Base-by-base conservation (phyloP, 2,888 invertebrate species). In the Amphipyra tragopoginis region DNA sequence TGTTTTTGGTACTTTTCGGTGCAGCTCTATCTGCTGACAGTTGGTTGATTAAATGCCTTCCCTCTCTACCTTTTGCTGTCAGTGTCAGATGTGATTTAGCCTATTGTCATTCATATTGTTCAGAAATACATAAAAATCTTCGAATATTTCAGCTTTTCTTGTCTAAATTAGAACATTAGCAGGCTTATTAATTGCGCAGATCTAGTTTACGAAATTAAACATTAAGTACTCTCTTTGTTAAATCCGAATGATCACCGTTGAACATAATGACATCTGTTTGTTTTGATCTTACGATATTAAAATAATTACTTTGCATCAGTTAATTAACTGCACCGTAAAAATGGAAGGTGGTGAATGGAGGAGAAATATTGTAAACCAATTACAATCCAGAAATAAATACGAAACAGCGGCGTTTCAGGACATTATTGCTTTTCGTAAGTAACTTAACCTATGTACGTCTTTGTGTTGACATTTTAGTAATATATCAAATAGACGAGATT, bases 371-470 rank as follows among this genome's bases (percentile, higher is more conserved):
- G 93, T 97, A 79, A 93, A 92, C 80, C 96, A 97, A 85, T 88
- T 98, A 66, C 96, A 96, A 65, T 95, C 96, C 66, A 95, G 98
- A 84, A 97, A 98, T 90, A 97, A 96, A 90, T 95, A 95, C 67
- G 97, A 98, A 94, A 96, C 97, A 21, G 91, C 95, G 65, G 96
- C 96, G 81, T 98, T 97, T 90, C 96, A 97, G 79, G 98, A 98
- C 85, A 96, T 98, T 69, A 97, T 98, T 80, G 91, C 96, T 76
- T 96, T 97, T 91, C 98, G 98, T 98, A 96, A 96, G 97, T 95
- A 86, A 86, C 85, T 80, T 91, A 92, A 92, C 91, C 90, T 90
- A 78, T 75, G 52, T 53, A 67, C 49, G 56, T 74, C 79, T 83
- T 84, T 84, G 81, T 84, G 82, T 83, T 86, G 81, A 82, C 80